Evolutionary conservation across 2,113 vertebrate genomes (phyloP).

Genomic region (Coracopsis vasa): DNA sequence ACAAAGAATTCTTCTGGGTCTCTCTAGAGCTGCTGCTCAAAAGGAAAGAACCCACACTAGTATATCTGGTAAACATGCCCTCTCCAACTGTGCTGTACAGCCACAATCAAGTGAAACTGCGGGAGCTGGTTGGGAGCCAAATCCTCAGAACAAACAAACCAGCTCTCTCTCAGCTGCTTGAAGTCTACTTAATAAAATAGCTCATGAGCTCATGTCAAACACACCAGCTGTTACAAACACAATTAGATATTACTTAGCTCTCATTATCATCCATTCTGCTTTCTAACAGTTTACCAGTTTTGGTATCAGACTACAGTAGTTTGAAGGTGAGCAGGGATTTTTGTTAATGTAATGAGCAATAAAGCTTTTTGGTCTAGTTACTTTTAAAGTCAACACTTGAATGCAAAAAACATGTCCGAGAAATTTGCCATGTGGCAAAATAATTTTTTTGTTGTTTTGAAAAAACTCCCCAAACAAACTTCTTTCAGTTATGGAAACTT

Average conservation of each 20-base stretch:
- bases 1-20: not conserved
- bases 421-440: not conserved
- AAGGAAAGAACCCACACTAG: not conserved
- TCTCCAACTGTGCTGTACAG: not conserved
- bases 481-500: accelerated
- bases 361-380: not conserved
- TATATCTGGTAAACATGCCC: not conserved
- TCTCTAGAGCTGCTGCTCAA: not conserved
- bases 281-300: not conserved
- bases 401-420: not conserved
- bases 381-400: not conserved
- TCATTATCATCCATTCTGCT: not conserved
- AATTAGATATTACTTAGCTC: not conserved
- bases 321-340: not conserved
- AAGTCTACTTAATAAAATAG: conserved; percentile 11
- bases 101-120: conserved; percentile 1
- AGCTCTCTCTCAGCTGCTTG: conserved; percentile 2
- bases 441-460: not conserved
- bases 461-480: not conserved
- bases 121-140: conserved; percentile 2
- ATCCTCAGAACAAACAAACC: conserved; percentile 10
- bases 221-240: not conserved
- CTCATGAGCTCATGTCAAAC: not conserved
- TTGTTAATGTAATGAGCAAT: not conserved
- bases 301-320: not conserved